These are phyloP conservation scores for Aleadryas rufinucha DNA, from an alignment of 2,113 vertebrate genomes.

Conservation along the genomic window DNA sequence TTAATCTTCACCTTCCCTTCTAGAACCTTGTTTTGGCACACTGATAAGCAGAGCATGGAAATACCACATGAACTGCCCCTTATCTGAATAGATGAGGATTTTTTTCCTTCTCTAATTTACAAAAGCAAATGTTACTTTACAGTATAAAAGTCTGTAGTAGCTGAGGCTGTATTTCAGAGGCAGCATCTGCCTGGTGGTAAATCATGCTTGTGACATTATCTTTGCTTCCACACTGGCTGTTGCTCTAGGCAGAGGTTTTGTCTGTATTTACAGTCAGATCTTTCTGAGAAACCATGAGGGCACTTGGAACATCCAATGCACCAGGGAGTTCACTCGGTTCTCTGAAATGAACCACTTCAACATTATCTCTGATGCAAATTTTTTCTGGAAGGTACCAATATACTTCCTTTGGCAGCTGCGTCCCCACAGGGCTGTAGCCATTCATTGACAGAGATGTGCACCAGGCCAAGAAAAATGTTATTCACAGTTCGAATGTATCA, in stretches of 20 bases:
- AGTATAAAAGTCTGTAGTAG: not conserved
- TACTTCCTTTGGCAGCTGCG: not conserved
- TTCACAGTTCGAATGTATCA: conserved; percentile 38
- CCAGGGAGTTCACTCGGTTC: not conserved
- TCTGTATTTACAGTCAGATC: conserved; percentile 2
- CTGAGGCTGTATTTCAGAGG: not conserved
- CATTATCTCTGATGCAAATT: conserved; percentile 40
- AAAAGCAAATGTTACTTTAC: not conserved
- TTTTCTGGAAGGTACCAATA: not conserved
- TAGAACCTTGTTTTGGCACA: not conserved
- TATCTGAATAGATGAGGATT: not conserved
- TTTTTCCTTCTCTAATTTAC: not conserved
- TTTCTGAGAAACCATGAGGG: conserved; percentile 1
- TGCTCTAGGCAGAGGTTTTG: not conserved
- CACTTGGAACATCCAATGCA: not conserved
- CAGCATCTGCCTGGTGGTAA: not conserved
- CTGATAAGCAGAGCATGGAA: not conserved
- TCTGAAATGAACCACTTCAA: conserved; percentile 7
- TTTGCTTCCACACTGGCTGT: not conserved
- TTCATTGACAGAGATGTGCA: not conserved
- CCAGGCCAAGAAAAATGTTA: conserved; percentile 65
- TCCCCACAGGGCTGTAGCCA: not conserved
- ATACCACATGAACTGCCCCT: not conserved
- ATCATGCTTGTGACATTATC: not conserved
- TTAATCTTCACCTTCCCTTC: not conserved